Base-by-base conservation (phyloP, 2,888 invertebrate genomes). In the Empis stercorea region DNA sequence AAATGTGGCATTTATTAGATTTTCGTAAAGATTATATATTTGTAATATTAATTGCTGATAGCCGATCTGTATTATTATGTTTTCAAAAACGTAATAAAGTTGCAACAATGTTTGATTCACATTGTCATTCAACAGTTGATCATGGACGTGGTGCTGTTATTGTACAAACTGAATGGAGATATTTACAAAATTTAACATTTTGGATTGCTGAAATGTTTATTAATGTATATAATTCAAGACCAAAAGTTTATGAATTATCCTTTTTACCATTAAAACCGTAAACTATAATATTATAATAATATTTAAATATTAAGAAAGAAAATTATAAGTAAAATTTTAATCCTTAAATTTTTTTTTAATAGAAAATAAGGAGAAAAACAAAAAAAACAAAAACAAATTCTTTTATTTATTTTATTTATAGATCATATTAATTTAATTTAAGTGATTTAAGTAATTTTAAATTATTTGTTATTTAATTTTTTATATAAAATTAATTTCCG, bases 31-130 rank as follows among this genome's bases (percentile, higher is more conserved):
- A 48, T n/a, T 50, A 50, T 27, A 36, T 52, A 13, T 52, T 52
- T 45, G 50, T 50, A 10, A 27, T 50, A 15, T 38, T 52, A 20
- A 52, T 52, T 30, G 52, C 50, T 30, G 50, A 52, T 38, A 50
- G 43, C 23, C 46, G 52, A 45, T 50, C 52, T 2, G 23, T 50
- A 20, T 42, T 50, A 30, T 16, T 52, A n/a, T 47, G 48, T 30
- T 50, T 52, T 43, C 46, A 52, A 34, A 47, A 42, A 34, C 42
- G 37, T 17, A 43, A 45, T 42, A 13, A 43, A 13, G 13, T 32
- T 34, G 45, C 40, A 41, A 47, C 50, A 32, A 43, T 50, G 16
- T 52, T 50, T 34, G 52, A 52, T 38, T 52, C 52, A 17, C 52
- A 52, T 45, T 43, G 45, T 20, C 52, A 52, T 32, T 27, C 45